Conservation (phyloP, 2,113 vertebrate genomes). For the Cygnus buccinator region DNA sequence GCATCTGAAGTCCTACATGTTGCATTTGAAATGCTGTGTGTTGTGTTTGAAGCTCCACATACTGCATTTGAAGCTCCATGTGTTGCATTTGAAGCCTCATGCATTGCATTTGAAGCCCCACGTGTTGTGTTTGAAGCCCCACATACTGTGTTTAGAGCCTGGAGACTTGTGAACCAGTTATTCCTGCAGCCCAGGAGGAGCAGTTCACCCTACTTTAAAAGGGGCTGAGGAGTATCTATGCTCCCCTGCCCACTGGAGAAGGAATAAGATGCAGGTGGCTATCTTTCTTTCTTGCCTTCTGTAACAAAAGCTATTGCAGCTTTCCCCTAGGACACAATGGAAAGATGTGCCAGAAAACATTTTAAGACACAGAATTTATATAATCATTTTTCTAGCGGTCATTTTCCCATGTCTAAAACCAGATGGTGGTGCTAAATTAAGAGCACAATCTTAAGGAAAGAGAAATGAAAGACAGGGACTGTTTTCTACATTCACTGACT, state of each 20-base stretch:
- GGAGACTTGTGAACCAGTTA: not conserved
- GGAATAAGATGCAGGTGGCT: too few species aligned
- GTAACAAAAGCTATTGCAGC: not conserved
- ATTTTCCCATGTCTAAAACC: not conserved
- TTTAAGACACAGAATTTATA: not conserved
- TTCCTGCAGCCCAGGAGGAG: not conserved
- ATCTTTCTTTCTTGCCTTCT: not conserved
- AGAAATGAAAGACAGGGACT: not conserved
- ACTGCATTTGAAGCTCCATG: not conserved
- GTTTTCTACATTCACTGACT: not conserved
- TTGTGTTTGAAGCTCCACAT: not conserved
- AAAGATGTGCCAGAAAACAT: not conserved
- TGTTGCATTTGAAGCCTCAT: not conserved
- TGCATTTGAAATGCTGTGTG: not conserved
- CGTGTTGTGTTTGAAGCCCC: not conserved
- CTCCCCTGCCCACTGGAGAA: not conserved
- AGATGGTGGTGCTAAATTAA: not conserved
- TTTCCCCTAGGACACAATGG: not conserved
- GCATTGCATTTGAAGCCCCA: not conserved
- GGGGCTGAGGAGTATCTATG: not conserved
- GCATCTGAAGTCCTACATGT: not conserved
- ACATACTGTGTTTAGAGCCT: not conserved
- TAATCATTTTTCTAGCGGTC: not conserved
- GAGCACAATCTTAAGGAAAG: not conserved
- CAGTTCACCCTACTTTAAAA: not conserved